Evolutionary conservation across 2,888 invertebrate genomes (phyloP).

Genomic region (Athalia circularis): DNA sequence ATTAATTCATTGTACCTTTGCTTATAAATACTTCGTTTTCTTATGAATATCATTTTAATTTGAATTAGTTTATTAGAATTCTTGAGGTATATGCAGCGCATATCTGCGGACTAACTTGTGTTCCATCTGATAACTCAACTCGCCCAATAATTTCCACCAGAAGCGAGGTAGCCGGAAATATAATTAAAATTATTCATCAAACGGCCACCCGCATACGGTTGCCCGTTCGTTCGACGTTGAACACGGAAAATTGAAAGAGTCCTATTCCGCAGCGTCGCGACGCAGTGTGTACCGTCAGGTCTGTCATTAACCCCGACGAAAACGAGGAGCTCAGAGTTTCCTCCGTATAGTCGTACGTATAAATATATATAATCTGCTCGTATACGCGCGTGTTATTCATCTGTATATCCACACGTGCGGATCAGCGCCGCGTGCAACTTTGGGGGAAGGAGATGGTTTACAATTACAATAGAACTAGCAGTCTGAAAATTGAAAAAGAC

Average conservation of each 20-base stretch:
- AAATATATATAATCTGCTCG: neutral
- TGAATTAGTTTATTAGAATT: too few relatives aligned
- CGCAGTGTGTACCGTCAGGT: conserved; percentile 1
- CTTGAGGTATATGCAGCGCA: too few relatives aligned
- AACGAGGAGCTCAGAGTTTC: too few relatives aligned
- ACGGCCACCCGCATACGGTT: neutral
- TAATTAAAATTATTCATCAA: conserved; percentile 25
- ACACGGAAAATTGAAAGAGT: conserved; percentile 25
- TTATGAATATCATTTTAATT: too few relatives aligned
- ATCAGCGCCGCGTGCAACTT: neutral
- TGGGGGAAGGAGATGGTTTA: conserved; percentile 8
- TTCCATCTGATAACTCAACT: too few relatives aligned
- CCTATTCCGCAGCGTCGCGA: conserved; percentile 28
- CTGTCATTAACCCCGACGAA: conserved; percentile 37
- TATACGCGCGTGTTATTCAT: neutral
- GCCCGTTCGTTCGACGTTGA: neutral
- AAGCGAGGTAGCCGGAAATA: conserved; percentile 1
- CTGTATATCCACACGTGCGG: neutral
- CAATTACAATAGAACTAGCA: conserved; percentile 19
- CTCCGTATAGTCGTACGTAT: neutral
- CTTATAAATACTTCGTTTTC: too few relatives aligned
- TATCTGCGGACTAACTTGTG: too few relatives aligned
- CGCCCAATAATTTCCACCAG: too few relatives aligned
- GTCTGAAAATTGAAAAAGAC: conserved; percentile 3
- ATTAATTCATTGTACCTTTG: too few relatives aligned